These are phyloP conservation scores for Sphaeridia pumilis DNA, from an alignment of 2,888 invertebrate genomes.

Conservation along the genomic window DNA sequence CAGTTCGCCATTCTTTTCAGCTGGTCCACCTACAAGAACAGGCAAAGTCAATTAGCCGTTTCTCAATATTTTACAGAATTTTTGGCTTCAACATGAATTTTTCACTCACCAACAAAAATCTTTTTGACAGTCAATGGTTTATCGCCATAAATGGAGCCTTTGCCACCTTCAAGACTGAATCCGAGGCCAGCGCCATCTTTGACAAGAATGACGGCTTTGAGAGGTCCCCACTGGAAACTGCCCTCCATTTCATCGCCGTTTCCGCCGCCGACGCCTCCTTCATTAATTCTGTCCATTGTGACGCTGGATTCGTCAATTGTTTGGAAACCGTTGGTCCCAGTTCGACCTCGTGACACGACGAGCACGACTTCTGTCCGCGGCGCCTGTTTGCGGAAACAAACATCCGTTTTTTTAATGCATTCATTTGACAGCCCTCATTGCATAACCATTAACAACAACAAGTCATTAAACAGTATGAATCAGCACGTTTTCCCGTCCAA, in stretches of 20 bases:
- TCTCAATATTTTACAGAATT: too few relatives aligned
- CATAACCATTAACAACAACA: too few relatives aligned
- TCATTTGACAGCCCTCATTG: too few relatives aligned
- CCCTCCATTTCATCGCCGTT: slow-evolving; percentile 32
- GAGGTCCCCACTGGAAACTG: slow-evolving; percentile 45
- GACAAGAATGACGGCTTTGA: slow-evolving; percentile 44
- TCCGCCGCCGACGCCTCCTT: slow-evolving; percentile 24
- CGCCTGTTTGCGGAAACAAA: slow-evolving; percentile 46
- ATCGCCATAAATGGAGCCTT: slow-evolving; percentile 80
- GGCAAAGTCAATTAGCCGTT: too few relatives aligned
- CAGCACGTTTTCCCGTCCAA: too few relatives aligned
- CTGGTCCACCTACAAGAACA: slow-evolving; percentile 84
- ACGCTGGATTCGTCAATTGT: slow-evolving; percentile 34
- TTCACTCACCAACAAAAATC: slow-evolving; percentile 73
- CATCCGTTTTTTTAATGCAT: too few relatives aligned
- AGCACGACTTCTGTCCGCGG: slow-evolving; percentile 67
- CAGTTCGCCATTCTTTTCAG: slow-evolving; percentile 72
- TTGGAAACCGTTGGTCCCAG: slow-evolving; percentile 38
- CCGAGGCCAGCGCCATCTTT: slow-evolving; percentile 82
- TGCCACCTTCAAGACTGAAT: slow-evolving; percentile 87
- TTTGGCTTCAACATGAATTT: too few relatives aligned
- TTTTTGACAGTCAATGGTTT: slow-evolving; percentile 80
- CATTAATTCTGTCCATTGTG: slow-evolving; percentile 36
- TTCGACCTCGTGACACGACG: slow-evolving; percentile 53
- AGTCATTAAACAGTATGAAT: slow-evolving; percentile 3